Evolutionary conservation across 2,888 invertebrate genomes (phyloP).

Genomic region (Lissocephala sabroskyi): DNA sequence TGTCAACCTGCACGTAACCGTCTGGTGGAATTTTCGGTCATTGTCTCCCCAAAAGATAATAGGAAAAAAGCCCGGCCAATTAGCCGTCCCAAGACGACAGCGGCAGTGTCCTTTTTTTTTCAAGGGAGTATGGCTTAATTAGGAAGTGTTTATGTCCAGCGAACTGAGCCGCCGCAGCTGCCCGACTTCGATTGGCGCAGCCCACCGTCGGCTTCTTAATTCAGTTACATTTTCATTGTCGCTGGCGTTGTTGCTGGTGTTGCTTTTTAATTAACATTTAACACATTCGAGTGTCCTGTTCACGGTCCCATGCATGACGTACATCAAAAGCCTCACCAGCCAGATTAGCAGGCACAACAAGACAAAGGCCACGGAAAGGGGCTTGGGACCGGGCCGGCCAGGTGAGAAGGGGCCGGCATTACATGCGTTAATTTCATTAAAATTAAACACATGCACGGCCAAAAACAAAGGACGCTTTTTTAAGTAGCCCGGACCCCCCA

Average conservation of each 20-base stretch:
- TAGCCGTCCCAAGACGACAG: conserved; percentile 33
- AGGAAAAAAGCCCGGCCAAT: conserved; percentile 34
- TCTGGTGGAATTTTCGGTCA: conserved; percentile 19
- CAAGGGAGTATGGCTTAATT: conserved; percentile 43
- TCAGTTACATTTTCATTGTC: conserved; percentile 15
- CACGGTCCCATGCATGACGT: conserved; percentile 44
- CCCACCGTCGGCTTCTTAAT: conserved; percentile 1
- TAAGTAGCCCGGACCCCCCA: conserved; percentile 36
- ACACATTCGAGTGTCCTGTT: conserved; percentile 35
- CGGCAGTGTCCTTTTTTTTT: too few relatives aligned
- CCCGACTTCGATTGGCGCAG: too few relatives aligned
- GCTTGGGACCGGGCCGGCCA: background rate
- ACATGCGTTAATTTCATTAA: conserved; percentile 68
- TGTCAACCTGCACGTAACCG: conserved; percentile 47
- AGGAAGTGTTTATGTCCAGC: conserved; percentile 53
- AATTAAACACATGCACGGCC: conserved; percentile 67
- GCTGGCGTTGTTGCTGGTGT: conserved; percentile 14
- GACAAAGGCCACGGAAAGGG: background rate
- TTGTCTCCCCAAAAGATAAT: conserved; percentile 14
- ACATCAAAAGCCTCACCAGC: conserved; percentile 45
- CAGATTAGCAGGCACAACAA: conserved; percentile 10
- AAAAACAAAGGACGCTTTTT: conserved; percentile 53
- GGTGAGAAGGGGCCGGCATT: conserved; percentile 19
- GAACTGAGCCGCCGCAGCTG: conserved; percentile 41
- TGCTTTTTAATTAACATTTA: conserved; percentile 62